Evolutionary conservation across 1,140 invertebrate species (phyloP).

Genomic region (Bombus pascuorum): DNA sequence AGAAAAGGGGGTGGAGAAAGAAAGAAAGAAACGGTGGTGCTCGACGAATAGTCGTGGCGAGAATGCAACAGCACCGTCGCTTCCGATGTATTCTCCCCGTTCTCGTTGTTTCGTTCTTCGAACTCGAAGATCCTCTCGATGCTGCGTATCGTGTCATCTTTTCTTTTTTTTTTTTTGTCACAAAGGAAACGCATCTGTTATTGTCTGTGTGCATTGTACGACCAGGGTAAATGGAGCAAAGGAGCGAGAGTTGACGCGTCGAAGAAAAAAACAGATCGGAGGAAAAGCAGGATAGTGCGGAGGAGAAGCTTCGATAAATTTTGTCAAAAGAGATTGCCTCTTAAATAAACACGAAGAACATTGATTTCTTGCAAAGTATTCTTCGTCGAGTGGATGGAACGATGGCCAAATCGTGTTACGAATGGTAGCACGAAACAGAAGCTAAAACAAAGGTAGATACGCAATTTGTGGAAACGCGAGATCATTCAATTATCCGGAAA

Average conservation of each 20-base stretch:
- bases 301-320: not conserved
- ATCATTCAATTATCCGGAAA: constrained; percentile 16
- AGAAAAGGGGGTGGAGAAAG: not conserved
- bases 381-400: not conserved
- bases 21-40: constrained; percentile 21
- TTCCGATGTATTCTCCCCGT: not conserved
- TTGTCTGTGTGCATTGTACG: not conserved
- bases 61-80: constrained; percentile 40
- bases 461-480: not conserved
- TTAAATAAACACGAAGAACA: not conserved
- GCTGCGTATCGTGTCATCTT: constrained; percentile 14
- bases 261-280: not conserved
- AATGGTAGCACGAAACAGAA: not conserved
- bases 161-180: not conserved
- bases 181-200: not conserved
- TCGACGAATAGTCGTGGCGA: constrained; percentile 41
- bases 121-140: constrained; percentile 51
- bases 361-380: not conserved
- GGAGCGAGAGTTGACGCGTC: not conserved
- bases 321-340: not conserved
- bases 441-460: not conserved
- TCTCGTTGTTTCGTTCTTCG: constrained; percentile 41
- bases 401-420: not conserved
- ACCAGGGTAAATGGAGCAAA: constrained; percentile 8
- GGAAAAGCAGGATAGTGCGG: not conserved